These are phyloP conservation scores for Plestiodon gilberti DNA, from an alignment of 2,113 vertebrate genomes.

Conservation along the genomic window DNA sequence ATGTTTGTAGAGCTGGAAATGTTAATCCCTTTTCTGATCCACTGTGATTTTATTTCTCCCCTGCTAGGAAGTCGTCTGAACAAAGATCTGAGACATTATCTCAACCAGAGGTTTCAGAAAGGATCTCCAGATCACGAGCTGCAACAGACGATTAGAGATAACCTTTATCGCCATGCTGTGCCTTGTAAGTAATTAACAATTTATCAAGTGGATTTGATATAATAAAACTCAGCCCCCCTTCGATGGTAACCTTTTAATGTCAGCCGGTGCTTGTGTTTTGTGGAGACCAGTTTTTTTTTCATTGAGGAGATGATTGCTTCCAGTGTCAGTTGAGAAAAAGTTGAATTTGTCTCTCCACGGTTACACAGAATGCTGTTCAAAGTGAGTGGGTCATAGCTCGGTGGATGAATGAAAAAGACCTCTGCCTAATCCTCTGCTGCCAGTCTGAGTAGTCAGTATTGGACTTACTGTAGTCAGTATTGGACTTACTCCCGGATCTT, in stretches of 20 bases:
- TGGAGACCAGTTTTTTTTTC: neutral
- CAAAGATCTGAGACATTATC: constrained; percentile 94
- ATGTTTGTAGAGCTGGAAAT: constrained; percentile 42
- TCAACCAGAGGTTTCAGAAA: constrained; percentile 97
- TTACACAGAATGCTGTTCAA: neutral
- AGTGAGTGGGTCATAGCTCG: neutral
- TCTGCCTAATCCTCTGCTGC: neutral
- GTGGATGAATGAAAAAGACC: neutral
- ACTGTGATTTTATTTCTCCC: constrained; percentile 56
- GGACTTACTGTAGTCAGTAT: too few relatives aligned
- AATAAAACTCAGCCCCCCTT: fast-evolving
- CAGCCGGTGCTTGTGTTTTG: fast-evolving
- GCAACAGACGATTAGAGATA: constrained; percentile 95
- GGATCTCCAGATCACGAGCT: constrained; percentile 93
- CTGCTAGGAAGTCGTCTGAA: constrained; percentile 91
- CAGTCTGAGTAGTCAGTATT: neutral
- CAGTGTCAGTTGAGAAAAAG: neutral
- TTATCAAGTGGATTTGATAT: fast-evolving
- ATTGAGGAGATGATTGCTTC: neutral
- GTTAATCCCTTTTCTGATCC: constrained; percentile 39
- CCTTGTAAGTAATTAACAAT: constrained; percentile 89
- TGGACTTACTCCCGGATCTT: too few relatives aligned
- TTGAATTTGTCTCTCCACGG: neutral
- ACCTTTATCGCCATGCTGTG: constrained; percentile 98
- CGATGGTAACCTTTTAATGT: neutral